Percentiles rank a stretch among this genome's conserved stretches.
phyloP scores from a whole-genome alignment of 2,888 invertebrate species.

The Gastrophysa polygoni region DNA sequence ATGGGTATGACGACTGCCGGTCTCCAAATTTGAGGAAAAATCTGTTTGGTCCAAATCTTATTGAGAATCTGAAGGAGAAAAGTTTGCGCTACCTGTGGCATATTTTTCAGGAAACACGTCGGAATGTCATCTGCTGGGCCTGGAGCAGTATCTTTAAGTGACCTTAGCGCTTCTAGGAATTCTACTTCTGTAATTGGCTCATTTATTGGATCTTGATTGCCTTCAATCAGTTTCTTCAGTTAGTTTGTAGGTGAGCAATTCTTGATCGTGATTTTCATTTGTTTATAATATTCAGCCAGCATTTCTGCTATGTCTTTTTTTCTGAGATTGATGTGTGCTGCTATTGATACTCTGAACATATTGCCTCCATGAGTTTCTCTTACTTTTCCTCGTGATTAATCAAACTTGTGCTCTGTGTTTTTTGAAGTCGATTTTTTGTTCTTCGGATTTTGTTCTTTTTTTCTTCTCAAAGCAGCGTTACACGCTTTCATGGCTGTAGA shows the following conservation, averaged over 20 bases:
- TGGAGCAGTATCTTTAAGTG: slow-evolving; percentile 6
- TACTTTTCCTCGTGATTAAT: neutral
- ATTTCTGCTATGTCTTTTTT: slow-evolving; percentile 3
- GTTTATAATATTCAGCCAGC: slow-evolving; percentile 3
- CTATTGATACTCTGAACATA: slow-evolving; percentile 5
- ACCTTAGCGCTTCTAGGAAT: neutral
- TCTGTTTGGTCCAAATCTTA: slow-evolving; percentile 9
- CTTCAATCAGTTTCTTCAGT: slow-evolving; percentile 4
- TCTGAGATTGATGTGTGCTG: neutral
- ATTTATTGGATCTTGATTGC: slow-evolving; percentile 1
- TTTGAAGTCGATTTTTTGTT: neutral
- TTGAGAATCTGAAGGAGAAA: slow-evolving; percentile 13
- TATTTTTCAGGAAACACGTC: slow-evolving; percentile 1
- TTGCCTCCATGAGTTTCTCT: slow-evolving; percentile 9
- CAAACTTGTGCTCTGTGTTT: slow-evolving; percentile 4
- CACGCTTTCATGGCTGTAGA: neutral
- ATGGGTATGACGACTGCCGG: slow-evolving; percentile 11
- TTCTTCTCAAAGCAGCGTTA: too few relatives aligned
- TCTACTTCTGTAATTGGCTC: neutral
- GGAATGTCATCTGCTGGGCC: slow-evolving; percentile 17
- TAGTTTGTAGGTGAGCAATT: neutral
- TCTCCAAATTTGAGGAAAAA: too few relatives aligned
- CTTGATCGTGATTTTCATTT: neutral
- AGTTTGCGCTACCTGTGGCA: neutral
- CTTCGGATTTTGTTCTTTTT: neutral